These are phyloP conservation scores for Ditylenchus dipsaci DNA, from an alignment of 1,140 invertebrate genomes.

Conservation along the genomic window DNA sequence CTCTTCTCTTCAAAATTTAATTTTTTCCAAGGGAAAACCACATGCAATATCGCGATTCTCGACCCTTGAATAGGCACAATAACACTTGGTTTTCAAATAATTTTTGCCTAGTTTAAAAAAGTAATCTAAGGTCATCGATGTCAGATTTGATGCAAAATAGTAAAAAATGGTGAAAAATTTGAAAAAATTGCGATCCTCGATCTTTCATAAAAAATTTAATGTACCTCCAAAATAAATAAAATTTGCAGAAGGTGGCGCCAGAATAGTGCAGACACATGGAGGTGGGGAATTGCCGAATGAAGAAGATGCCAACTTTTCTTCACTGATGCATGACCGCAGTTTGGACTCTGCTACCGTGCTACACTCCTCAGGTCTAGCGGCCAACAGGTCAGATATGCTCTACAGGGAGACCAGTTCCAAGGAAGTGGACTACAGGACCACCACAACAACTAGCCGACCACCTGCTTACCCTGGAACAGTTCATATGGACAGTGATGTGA, in stretches of 20 bases:
- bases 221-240: neutral
- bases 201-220: too few relatives aligned
- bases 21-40: too few relatives aligned
- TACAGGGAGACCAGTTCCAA: constrained; percentile 9
- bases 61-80: too few relatives aligned
- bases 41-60: too few relatives aligned
- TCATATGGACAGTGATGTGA: neutral
- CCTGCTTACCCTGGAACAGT: neutral
- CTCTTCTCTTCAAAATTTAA: too few relatives aligned
- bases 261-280: constrained; percentile 52
- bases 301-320: constrained; percentile 9
- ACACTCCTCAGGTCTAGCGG: constrained; percentile 4
- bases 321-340: constrained; percentile 33
- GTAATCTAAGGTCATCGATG: neutral
- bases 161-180: too few relatives aligned
- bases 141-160: too few relatives aligned
- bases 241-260: constrained; percentile 36
- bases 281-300: constrained; percentile 29
- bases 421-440: constrained; percentile 2
- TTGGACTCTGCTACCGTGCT: constrained; percentile 13
- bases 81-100: too few relatives aligned
- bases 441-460: neutral
- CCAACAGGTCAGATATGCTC: neutral
- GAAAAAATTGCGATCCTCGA: too few relatives aligned
- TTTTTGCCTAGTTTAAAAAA: too few relatives aligned